Conservation (phyloP, 2,113 vertebrate species). For the Pionites leucogaster region DNA sequence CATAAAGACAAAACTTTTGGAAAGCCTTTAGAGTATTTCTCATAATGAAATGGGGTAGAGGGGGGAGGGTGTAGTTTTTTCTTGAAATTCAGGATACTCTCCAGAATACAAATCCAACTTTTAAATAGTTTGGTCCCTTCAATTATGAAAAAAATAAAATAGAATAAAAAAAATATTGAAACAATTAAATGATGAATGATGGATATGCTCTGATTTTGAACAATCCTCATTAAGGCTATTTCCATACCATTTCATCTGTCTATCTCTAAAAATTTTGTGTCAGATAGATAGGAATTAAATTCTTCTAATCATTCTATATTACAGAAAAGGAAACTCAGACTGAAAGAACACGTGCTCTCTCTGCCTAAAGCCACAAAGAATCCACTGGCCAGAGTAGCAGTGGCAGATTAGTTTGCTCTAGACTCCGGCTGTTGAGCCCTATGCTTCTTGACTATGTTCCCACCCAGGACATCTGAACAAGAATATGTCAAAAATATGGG, state of each 20-base stretch:
- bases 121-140: constrained; percentile 16
- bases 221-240: not conserved
- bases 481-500: not conserved
- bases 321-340: constrained; percentile 13
- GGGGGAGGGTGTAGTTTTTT: not conserved
- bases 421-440: not conserved
- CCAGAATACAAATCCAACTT: not conserved
- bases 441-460: not conserved
- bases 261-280: not conserved
- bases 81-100: not conserved
- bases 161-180: not conserved
- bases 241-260: not conserved
- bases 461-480: not conserved
- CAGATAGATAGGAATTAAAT: not conserved
- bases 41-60: constrained; percentile 41
- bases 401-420: not conserved
- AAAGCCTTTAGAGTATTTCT: constrained; percentile 64
- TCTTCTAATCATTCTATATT: not conserved
- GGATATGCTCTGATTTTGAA: not conserved
- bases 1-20: constrained; percentile 61
- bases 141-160: not conserved
- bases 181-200: not conserved
- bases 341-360: not conserved
- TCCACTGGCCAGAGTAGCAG: not conserved
- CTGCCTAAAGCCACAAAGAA: not conserved